Conservation (phyloP, 2,113 vertebrate species). For the Tyto alba region DNA sequence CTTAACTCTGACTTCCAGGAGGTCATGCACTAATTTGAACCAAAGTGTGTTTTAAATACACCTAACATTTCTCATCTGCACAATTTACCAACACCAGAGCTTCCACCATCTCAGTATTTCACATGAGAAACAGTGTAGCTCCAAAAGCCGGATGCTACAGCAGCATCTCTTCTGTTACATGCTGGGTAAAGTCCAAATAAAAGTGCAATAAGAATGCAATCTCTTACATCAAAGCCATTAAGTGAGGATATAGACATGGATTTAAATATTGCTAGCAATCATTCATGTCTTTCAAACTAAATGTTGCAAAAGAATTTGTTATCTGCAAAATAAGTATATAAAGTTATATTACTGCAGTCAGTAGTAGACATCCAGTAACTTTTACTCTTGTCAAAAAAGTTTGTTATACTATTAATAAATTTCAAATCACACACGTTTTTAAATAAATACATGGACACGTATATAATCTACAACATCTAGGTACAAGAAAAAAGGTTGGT, state of each 20-base stretch:
- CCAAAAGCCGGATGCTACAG: background rate
- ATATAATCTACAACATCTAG: background rate
- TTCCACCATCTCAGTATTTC: background rate
- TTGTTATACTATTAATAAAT: background rate
- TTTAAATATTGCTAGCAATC: background rate
- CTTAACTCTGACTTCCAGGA: background rate
- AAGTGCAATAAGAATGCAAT: background rate
- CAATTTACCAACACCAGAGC: background rate
- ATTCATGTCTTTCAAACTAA: background rate
- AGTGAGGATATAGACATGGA: background rate
- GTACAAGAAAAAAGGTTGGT: background rate
- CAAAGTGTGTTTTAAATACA: background rate
- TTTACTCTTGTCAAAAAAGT: background rate
- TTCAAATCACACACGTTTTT: background rate
- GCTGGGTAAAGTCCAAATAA: background rate
- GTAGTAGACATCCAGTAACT: background rate
- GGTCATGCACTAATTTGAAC: background rate
- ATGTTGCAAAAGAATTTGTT: background rate
- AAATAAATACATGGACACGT: background rate
- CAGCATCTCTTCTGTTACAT: background rate
- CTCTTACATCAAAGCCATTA: background rate
- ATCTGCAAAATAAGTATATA: background rate
- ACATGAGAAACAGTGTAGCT: background rate
- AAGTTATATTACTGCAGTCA: background rate
- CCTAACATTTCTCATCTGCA: background rate